Percentiles rank a stretch among this genome's conserved stretches.
Evolutionary conservation across 2,113 vertebrate species (phyloP).

Genomic region (Garra rufa): DNA sequence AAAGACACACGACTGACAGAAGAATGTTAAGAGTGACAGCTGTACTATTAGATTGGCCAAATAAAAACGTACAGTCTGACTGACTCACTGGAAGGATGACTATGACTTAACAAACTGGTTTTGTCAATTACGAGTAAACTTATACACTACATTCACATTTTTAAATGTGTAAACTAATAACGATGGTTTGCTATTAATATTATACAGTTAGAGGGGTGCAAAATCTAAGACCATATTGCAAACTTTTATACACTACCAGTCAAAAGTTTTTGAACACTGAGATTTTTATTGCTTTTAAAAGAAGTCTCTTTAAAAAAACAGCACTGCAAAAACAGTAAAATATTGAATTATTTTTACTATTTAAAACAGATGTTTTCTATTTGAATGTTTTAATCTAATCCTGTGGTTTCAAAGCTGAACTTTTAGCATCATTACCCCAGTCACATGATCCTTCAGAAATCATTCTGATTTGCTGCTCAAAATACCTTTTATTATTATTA

Average conservation of each 20-base stretch:
- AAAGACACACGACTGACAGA: constrained; percentile 10
- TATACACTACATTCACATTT: not conserved
- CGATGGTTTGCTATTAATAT: not conserved
- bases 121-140: not conserved
- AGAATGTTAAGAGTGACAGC: constrained; percentile 7
- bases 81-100: not conserved
- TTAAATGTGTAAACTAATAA: not conserved
- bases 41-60: not conserved
- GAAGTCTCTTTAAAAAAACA: too few species aligned
- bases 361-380: too few species aligned
- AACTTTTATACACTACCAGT: not conserved
- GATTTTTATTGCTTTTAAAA: too few species aligned
- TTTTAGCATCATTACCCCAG: too few species aligned
- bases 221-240: not conserved
- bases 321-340: too few species aligned
- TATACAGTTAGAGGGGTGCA: not conserved
- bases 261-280: too few species aligned
- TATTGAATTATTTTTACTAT: too few species aligned
- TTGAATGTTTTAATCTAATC: too few species aligned
- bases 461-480: too few species aligned
- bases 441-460: too few species aligned
- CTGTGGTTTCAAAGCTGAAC: too few species aligned
- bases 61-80: not conserved
- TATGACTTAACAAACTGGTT: not conserved
- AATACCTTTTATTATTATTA: too few species aligned